Evolutionary conservation across 2,113 vertebrate species (phyloP), one percentile per base, ranked within the genome.

Genomic region (Abramis brama): DNA sequence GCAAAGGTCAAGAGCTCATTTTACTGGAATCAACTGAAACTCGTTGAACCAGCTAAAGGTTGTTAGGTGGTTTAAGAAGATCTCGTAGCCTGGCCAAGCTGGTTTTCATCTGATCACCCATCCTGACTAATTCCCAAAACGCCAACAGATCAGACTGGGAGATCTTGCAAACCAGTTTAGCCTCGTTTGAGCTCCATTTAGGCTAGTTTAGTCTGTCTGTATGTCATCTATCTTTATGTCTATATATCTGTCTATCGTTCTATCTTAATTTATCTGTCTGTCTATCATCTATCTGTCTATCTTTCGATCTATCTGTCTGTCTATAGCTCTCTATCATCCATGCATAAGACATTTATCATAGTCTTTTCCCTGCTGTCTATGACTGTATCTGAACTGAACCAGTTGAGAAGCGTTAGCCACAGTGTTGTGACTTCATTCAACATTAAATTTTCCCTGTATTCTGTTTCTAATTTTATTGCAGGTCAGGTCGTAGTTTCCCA

Each of bases 401-500:
- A 23, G 33, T 23, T 71, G 33, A 39, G 19, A 39, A 39, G 4
- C 36, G 12, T 71, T 71, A 71, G 17, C 68, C 68, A 23, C 33
- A 71, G 9, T 23, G 21, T 43, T 71, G 33, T 36, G 8, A 23
- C 8, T 71, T 39, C 0, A 5, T 39, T 71, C 4, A 39, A 12
- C 8, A 5, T 39, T 12, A 57, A 11, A 52, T 39, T 36, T 82
- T 55, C 30, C 2, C 21, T 7, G 8, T 36, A 1, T 27, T 25
- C 39, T 8, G 36, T 66, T 21, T 76, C 33, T 6, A 4, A 23
- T 77, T 82, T 23, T n/a, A 9, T 75, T 39, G 57, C 89, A 96
- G 96, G 86, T 95, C 96, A 13, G 94, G 92, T 23, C 93, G 93
- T 45, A 59, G 89, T 76, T 93, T 95, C 87, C 96, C 96, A 17